A percentile compares a stretch with the other conserved stretches of the same genome.
These are phyloP conservation scores for Fringilla coelebs DNA, from an alignment of 2,797 vertebrate genomes.

Conservation along the genomic window DNA sequence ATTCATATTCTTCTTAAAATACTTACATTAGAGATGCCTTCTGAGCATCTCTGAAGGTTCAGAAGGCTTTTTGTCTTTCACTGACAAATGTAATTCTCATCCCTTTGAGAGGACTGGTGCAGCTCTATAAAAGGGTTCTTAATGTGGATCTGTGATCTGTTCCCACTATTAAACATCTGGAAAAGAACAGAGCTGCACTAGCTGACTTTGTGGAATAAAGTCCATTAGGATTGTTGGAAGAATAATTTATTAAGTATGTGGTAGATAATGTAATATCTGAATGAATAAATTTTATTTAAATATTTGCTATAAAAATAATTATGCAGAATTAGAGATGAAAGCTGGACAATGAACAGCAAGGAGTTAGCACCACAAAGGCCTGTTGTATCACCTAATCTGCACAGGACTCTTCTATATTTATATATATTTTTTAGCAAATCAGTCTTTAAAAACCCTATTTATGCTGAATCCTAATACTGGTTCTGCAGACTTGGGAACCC, in stretches of 20 bases:
- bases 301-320: background rate
- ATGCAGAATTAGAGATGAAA: background rate
- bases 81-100: background rate
- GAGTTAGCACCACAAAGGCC: background rate
- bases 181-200: background rate
- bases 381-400: background rate
- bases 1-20: background rate
- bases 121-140: background rate
- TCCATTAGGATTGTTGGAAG: background rate
- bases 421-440: background rate
- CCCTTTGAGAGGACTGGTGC: background rate
- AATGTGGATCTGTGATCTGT: background rate
- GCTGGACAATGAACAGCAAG: background rate
- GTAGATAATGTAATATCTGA: background rate
- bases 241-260: background rate
- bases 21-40: background rate
- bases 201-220: background rate
- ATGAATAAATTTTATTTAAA: background rate
- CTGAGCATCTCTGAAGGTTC: background rate
- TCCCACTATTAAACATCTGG: background rate
- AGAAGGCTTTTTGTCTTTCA: background rate
- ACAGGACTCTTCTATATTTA: background rate
- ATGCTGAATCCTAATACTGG: background rate
- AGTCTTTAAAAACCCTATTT: background rate
- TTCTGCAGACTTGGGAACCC: background rate